phyloP scores from a whole-genome alignment of 1,140 invertebrate genomes.

The Gonioctena quinquepunctata region DNA sequence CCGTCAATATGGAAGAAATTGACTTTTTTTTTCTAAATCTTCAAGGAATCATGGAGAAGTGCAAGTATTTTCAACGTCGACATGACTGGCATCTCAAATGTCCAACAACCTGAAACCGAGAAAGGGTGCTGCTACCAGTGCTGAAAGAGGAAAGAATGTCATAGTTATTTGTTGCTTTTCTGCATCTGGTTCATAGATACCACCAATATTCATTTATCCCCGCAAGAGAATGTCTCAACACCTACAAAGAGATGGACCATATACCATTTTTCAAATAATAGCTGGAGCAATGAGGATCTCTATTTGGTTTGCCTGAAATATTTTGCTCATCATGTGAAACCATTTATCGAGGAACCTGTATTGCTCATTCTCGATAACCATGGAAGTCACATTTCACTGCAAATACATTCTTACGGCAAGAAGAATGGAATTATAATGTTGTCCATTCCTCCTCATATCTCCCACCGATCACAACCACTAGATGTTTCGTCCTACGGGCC shows the following conservation, averaged over 20 bases:
- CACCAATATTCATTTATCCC: constrained; percentile 30
- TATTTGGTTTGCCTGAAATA: constrained; percentile 23
- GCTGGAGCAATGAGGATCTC: constrained; percentile 41
- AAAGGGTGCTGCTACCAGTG: constrained; percentile 13
- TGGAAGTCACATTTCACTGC: constrained; percentile 27
- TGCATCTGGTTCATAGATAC: constrained; percentile 24
- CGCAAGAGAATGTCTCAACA: constrained; percentile 27
- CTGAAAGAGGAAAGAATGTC: constrained; percentile 26
- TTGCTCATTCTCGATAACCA: constrained; percentile 48
- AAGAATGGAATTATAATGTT: constrained; percentile 36
- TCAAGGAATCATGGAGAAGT: too few species aligned
- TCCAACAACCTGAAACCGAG: neutral
- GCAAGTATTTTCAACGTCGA: neutral
- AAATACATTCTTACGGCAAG: constrained; percentile 35
- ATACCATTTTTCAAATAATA: constrained; percentile 44
- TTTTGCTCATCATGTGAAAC: constrained; percentile 29
- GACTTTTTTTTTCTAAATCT: too few species aligned
- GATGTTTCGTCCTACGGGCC: constrained; percentile 42
- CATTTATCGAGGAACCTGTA: constrained; percentile 34
- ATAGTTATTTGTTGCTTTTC: constrained; percentile 24
- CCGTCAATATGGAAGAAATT: too few species aligned
- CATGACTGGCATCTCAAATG: neutral
- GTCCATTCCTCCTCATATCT: constrained; percentile 30
- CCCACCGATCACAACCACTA: constrained; percentile 53
- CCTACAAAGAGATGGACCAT: constrained; percentile 45